Conservation (phyloP, 53 echinoderm and acorn worm species). For the Echinarachnius parma region DNA sequence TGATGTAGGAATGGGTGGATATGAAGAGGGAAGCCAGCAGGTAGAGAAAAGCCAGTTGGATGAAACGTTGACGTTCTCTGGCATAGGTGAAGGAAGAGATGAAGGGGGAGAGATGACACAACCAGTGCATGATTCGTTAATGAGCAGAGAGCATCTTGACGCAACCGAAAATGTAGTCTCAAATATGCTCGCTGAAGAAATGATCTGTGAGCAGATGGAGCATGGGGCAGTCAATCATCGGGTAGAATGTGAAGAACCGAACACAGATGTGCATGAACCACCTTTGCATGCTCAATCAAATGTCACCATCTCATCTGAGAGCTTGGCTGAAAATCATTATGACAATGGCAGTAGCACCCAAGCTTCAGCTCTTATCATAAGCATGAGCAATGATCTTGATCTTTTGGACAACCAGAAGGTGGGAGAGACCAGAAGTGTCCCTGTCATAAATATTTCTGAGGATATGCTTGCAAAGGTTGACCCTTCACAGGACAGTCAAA, state of each 20-base stretch:
- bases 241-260: neutral
- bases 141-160: no score
- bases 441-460: neutral
- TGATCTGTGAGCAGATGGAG: no score
- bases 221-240: no score
- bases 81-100: no score
- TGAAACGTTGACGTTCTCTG: no score
- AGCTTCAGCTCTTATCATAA: constrained; percentile 33
- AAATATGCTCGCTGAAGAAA: no score
- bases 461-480: neutral
- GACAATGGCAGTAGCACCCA: constrained; percentile 22
- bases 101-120: no score
- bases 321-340: constrained; percentile 32
- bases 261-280: neutral
- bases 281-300: constrained; percentile 17
- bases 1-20: neutral
- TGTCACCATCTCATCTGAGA: constrained; percentile 26
- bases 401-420: neutral
- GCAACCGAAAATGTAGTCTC: no score
- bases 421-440: neutral
- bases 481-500: neutral
- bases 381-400: constrained; percentile 11
- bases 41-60: no score
- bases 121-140: no score
- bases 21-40: no score